A percentile compares a stretch with the other conserved stretches of the same genome.
Evolutionary conservation across 1,140 invertebrate species (phyloP).

Genomic region (Matsumurasca onukii): DNA sequence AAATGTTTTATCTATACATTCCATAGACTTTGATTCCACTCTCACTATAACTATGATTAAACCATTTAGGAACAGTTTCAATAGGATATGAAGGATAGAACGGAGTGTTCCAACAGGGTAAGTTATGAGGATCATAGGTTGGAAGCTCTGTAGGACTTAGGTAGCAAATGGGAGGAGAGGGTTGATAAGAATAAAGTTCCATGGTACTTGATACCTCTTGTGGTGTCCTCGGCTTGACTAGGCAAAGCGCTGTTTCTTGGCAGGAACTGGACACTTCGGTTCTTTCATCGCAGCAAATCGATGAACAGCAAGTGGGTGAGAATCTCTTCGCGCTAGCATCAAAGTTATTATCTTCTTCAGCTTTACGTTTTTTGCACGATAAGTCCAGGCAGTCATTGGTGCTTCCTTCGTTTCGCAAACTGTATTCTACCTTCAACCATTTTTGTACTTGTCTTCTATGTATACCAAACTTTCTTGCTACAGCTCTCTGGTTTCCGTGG

Average conservation of each 20-base stretch:
- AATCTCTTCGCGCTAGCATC: slow-evolving; percentile 32
- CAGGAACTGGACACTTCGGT: slow-evolving; percentile 33
- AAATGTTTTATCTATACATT: slow-evolving; percentile 35
- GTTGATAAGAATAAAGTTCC: slow-evolving; percentile 15
- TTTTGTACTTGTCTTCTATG: slow-evolving; percentile 65
- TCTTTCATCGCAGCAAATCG: slow-evolving; percentile 34
- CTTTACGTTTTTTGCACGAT: slow-evolving; percentile 30
- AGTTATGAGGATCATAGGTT: slow-evolving; percentile 10
- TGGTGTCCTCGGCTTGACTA: slow-evolving; percentile 37
- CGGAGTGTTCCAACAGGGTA: slow-evolving; percentile 9
- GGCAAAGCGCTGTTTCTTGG: slow-evolving; percentile 44
- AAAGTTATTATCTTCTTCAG: slow-evolving; percentile 17
- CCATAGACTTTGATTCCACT: slow-evolving; percentile 24
- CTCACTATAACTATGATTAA: slow-evolving; percentile 27
- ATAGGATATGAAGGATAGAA: slow-evolving; percentile 12
- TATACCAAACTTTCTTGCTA: slow-evolving; percentile 61
- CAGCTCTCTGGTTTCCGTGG: slow-evolving; percentile 60
- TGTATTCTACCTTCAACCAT: slow-evolving; percentile 58
- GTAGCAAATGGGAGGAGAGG: slow-evolving; percentile 15
- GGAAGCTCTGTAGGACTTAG: slow-evolving; percentile 25
- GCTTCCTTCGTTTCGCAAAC: slow-evolving; percentile 50
- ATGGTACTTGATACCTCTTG: slow-evolving; percentile 19
- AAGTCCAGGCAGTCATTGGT: slow-evolving; percentile 29
- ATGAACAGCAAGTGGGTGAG: slow-evolving; percentile 39
- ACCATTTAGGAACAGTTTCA: slow-evolving; percentile 28